phyloP scores from a whole-genome alignment of 2,797 vertebrate genomes.

The Sternarchorhynchus goeldii region DNA sequence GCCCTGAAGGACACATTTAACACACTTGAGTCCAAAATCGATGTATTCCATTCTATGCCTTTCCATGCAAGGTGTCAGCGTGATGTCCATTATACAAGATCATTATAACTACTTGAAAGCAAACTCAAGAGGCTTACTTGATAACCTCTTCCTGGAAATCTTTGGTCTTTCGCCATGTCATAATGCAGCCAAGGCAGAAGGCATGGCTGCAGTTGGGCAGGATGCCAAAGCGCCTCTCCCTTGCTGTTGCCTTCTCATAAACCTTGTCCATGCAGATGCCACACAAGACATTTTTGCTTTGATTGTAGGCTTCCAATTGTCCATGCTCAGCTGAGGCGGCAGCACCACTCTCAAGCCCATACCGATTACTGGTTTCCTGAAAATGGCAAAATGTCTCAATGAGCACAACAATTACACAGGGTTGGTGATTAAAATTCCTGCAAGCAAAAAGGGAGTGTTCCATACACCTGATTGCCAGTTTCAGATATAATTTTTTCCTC shows the following conservation, averaged over 20 bases:
- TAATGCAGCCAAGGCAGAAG: slow-evolving; percentile 85
- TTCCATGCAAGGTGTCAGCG: no score
- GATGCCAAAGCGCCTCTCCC: slow-evolving; percentile 82
- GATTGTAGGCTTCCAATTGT: slow-evolving; percentile 58
- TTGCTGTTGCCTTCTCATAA: slow-evolving; percentile 75
- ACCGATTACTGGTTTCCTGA: slow-evolving; percentile 50
- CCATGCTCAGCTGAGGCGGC: slow-evolving; percentile 46
- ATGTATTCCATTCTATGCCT: not conserved
- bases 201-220: slow-evolving; percentile 87
- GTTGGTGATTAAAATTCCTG: not conserved
- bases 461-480: not conserved
- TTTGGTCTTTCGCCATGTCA: slow-evolving; percentile 83
- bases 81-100: not conserved
- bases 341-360: slow-evolving; percentile 49
- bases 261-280: slow-evolving; percentile 94
- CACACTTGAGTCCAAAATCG: slow-evolving; percentile 20
- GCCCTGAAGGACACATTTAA: slow-evolving; percentile 66
- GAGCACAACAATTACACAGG: not conserved
- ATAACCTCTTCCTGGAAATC: slow-evolving; percentile 76
- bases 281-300: slow-evolving; percentile 80
- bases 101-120: not conserved
- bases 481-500: not conserved
- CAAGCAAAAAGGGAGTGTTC: not conserved
- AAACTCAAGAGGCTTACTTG: slow-evolving; percentile 72
- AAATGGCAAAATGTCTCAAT: slow-evolving; percentile 24